Percentiles rank a stretch among this genome's conserved stretches.
Evolutionary conservation across 2,888 invertebrate species (phyloP).

Genomic region (Rhabditophanes sp.): DNA sequence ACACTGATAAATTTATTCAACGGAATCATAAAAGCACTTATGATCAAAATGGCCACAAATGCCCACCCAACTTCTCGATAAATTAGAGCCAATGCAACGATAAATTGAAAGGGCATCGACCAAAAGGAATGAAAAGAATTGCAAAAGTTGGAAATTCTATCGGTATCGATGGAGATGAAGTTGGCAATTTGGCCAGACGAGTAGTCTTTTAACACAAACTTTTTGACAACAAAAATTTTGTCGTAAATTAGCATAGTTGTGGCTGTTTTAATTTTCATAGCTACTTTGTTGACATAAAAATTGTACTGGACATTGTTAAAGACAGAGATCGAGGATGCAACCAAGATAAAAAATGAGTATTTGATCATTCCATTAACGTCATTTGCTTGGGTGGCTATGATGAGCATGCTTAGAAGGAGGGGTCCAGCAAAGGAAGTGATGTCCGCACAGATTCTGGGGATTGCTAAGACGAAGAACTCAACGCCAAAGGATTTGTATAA

Average conservation of each 20-base stretch:
- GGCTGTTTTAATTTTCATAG: constrained; percentile 64
- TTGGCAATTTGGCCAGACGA: constrained; percentile 73
- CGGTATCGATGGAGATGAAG: constrained; percentile 88
- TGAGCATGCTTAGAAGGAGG: constrained; percentile 68
- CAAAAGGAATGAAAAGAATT: constrained; percentile 87
- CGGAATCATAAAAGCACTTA: constrained; percentile 73
- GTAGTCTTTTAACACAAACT: no score
- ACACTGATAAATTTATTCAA: constrained; percentile 74
- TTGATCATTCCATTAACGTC: no score
- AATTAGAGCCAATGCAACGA: constrained; percentile 64
- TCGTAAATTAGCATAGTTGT: constrained; percentile 4
- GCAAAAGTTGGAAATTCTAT: constrained; percentile 82
- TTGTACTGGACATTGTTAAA: constrained; percentile 73
- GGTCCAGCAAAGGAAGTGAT: constrained; percentile 73
- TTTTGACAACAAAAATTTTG: no score
- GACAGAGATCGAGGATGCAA: constrained; percentile 57
- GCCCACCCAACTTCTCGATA: constrained; percentile 63
- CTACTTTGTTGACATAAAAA: constrained; percentile 52
- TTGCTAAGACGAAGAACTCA: no score
- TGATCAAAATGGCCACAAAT: constrained; percentile 72
- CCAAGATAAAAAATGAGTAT: constrained; percentile 56
- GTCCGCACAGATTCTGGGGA: constrained; percentile 67
- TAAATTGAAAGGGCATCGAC: constrained; percentile 82
- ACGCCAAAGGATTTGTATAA: constrained; percentile 48
- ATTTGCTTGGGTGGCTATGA: no score